phyloP scores from a whole-genome alignment of 2,113 vertebrate genomes.

The Pygoscelis adeliae region DNA sequence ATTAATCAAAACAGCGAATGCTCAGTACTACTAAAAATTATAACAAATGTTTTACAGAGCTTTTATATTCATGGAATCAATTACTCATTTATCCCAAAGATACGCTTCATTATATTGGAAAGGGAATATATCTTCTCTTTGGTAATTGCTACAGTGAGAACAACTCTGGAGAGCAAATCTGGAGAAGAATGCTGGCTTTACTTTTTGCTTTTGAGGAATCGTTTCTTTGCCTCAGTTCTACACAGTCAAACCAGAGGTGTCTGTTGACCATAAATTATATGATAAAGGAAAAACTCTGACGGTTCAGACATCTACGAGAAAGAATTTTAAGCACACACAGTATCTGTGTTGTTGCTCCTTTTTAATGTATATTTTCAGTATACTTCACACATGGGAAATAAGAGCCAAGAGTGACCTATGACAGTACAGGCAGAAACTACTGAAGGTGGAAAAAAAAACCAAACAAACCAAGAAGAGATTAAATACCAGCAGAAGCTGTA shows the following conservation, averaged over 20 bases:
- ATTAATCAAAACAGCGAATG: background rate
- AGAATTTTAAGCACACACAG: background rate
- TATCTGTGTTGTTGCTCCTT: background rate
- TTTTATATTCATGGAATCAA: background rate
- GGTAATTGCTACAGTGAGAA: background rate
- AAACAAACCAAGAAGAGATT: background rate
- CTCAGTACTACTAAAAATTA: background rate
- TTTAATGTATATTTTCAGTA: background rate
- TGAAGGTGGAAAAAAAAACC: background rate
- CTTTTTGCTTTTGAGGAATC: background rate
- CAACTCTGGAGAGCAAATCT: background rate
- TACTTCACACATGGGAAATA: background rate
- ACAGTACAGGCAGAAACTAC: background rate
- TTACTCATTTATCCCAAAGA: background rate
- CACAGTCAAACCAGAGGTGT: background rate
- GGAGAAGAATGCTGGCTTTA: background rate
- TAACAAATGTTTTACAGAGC: background rate
- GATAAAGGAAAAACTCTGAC: background rate
- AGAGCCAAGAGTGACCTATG: background rate
- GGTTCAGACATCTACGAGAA: background rate
- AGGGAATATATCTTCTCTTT: background rate
- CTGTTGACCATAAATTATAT: background rate
- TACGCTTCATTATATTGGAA: background rate
- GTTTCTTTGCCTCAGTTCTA: background rate
- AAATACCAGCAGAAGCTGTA: background rate